Evolutionary conservation across 2,888 invertebrate genomes (phyloP).

Genomic region (Lithophane semibrunnea): DNA sequence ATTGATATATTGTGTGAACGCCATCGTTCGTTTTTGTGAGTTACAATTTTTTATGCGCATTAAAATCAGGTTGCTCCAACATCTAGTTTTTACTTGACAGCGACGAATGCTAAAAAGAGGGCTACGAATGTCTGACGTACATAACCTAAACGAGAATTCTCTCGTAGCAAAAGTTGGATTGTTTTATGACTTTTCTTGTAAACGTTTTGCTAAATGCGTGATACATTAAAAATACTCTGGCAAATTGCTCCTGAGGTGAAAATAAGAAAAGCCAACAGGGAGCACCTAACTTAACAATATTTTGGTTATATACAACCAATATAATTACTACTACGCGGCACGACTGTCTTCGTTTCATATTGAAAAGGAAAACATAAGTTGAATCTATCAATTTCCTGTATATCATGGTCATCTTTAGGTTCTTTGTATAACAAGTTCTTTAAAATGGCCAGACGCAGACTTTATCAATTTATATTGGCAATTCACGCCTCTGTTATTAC

Average conservation of each 20-base stretch:
- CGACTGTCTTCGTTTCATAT: constrained; percentile 20
- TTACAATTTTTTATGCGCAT: constrained; percentile 31
- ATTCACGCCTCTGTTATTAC: constrained; percentile 64
- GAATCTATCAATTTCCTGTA: constrained; percentile 32
- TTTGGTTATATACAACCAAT: constrained; percentile 14
- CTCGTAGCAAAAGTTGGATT: not conserved
- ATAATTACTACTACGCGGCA: constrained; percentile 25
- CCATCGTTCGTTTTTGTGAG: constrained; percentile 57
- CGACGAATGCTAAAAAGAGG: constrained; percentile 10
- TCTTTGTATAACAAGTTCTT: constrained; percentile 49
- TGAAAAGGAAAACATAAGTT: constrained; percentile 33
- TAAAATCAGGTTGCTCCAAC: constrained; percentile 44
- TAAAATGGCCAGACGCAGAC: constrained; percentile 52
- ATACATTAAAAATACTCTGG: not conserved
- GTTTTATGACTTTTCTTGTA: constrained; percentile 11
- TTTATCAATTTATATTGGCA: constrained; percentile 63
- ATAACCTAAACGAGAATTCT: not conserved
- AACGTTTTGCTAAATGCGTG: not conserved
- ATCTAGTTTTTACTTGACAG: constrained; percentile 39
- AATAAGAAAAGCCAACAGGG: not conserved
- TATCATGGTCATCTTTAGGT: constrained; percentile 27
- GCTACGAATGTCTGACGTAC: constrained; percentile 21
- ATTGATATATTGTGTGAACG: constrained; percentile 64
- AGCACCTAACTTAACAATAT: constrained; percentile 6
- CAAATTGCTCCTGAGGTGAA: not conserved